A percentile compares a stretch with the other conserved stretches of the same genome.
Conservation (phyloP, 2,888 invertebrate species). For the Drosophila subsilvestris region DNA sequence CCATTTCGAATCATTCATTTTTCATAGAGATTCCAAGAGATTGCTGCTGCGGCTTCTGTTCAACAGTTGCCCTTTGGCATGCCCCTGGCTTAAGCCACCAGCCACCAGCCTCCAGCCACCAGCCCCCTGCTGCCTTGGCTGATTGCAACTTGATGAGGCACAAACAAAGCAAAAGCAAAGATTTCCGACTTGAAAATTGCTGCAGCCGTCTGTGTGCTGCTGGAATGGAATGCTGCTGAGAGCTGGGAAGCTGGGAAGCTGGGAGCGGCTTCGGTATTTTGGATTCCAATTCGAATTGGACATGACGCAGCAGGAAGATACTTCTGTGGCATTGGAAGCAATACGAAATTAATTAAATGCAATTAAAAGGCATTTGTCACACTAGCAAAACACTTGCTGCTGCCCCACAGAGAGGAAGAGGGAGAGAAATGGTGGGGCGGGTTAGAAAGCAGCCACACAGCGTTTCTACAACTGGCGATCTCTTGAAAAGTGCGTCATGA, state of each 20-base stretch:
- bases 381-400: conserved; percentile 34
- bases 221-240: no score
- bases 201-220: not conserved
- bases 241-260: not conserved
- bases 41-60: not conserved
- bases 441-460: conserved; percentile 33
- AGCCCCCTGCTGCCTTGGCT: not conserved
- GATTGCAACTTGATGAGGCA: conserved; percentile 37
- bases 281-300: conserved; percentile 20
- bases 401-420: conserved; percentile 21
- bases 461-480: conserved; percentile 53
- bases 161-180: conserved; percentile 18
- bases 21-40: not conserved
- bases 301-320: conserved; percentile 67
- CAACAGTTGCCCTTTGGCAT: not conserved
- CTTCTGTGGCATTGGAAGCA: conserved; percentile 1
- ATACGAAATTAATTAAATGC: conserved; percentile 52
- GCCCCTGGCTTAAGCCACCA: not conserved
- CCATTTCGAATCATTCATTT: not conserved
- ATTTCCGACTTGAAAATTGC: conserved; percentile 31
- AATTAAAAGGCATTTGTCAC: conserved; percentile 66
- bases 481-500: conserved; percentile 52
- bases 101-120: no score
- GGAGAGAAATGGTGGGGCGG: conserved; percentile 10
- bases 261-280: not conserved